Conservation (phyloP, 2,113 vertebrate species). For the Athene noctua region DNA sequence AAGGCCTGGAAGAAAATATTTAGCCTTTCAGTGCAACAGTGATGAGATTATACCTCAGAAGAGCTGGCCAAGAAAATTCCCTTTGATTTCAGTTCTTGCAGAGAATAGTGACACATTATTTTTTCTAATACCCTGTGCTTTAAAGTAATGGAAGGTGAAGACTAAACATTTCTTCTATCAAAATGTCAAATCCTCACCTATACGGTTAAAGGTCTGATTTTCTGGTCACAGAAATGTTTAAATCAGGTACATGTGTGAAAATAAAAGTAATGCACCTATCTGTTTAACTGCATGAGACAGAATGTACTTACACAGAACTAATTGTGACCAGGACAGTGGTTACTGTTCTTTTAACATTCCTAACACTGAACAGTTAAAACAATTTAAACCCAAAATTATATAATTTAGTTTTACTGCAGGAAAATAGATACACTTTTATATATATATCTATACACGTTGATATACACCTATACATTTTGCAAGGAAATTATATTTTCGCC, state of each 20-base stretch:
- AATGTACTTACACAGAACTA: not conserved
- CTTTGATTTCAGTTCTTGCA: slow-evolving; percentile 9
- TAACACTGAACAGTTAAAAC: not conserved
- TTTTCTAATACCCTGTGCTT: not conserved
- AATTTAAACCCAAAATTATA: not conserved
- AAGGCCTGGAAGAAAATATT: not conserved
- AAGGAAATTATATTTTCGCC: not conserved
- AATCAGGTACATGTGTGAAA: not conserved
- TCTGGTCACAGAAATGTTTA: not conserved
- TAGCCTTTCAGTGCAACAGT: not conserved
- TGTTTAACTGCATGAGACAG: not conserved
- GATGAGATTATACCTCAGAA: not conserved
- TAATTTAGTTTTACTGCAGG: not conserved
- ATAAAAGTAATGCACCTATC: not conserved
- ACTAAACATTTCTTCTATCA: not conserved
- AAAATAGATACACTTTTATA: not conserved
- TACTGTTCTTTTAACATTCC: not conserved
- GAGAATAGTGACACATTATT: not conserved
- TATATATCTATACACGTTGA: not conserved
- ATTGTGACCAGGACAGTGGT: not conserved
- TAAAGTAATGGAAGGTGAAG: not conserved
- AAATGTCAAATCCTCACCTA: not conserved
- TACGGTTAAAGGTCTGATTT: not conserved
- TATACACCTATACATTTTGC: not conserved
- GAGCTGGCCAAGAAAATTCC: not conserved